phyloP scores from a whole-genome alignment of 1,140 invertebrate genomes.

The Euura lappo region DNA sequence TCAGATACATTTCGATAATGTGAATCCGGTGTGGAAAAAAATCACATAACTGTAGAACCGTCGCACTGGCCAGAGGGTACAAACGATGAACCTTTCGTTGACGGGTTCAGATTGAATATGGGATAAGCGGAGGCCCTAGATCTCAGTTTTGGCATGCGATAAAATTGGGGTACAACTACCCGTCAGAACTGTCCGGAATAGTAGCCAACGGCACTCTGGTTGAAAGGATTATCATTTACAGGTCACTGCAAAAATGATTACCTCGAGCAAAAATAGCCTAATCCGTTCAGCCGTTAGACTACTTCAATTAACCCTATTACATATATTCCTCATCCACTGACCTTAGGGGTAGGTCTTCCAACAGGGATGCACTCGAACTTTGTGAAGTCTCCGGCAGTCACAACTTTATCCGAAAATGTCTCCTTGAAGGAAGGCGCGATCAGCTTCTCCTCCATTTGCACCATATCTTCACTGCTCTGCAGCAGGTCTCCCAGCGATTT shows the following conservation, averaged over 20 bases:
- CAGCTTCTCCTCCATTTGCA: conserved; percentile 65
- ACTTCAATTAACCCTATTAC: not conserved
- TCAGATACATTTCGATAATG: conserved; percentile 40
- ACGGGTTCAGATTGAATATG: conserved; percentile 32
- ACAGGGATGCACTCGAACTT: conserved; percentile 75
- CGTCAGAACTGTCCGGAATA: not conserved
- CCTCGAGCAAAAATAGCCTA: too few species aligned
- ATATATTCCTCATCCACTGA: conserved; percentile 41
- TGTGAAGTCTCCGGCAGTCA: conserved; percentile 62
- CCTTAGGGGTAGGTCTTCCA: conserved; percentile 77
- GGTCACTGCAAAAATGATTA: too few species aligned
- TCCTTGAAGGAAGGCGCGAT: conserved; percentile 71
- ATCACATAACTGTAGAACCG: not conserved
- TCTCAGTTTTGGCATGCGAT: conserved; percentile 38
- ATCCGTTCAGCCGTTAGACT: too few species aligned
- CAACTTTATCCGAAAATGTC: conserved; percentile 65
- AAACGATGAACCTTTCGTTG: conserved; percentile 29
- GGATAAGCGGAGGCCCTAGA: conserved; percentile 38
- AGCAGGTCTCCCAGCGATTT: conserved; percentile 62
- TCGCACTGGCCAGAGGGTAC: not conserved
- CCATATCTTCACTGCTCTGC: conserved; percentile 49
- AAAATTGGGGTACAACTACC: conserved; percentile 35
- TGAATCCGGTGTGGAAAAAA: not conserved
- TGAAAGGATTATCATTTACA: not conserved
- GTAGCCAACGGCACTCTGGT: not conserved